Evolutionary conservation across 2,888 invertebrate genomes (phyloP).

Genomic region (Rhaphigaster nebulosa): DNA sequence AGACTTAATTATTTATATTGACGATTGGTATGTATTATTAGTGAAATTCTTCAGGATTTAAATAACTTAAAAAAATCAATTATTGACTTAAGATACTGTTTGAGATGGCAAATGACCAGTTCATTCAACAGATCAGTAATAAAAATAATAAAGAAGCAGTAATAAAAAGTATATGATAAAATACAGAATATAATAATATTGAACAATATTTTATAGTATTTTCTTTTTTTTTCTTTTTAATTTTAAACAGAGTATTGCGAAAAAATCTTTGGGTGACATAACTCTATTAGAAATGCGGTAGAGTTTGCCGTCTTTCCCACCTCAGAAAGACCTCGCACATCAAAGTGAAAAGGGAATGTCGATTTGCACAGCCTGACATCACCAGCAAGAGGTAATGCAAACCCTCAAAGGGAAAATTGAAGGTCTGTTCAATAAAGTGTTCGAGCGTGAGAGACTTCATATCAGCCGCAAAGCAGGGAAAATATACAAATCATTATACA

Average conservation of each 20-base stretch:
- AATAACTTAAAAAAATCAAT: too few relatives aligned
- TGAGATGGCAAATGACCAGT: too few relatives aligned
- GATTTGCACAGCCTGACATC: neutral
- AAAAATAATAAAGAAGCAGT: neutral
- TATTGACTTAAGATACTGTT: too few relatives aligned
- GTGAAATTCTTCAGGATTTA: too few relatives aligned
- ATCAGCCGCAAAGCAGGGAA: neutral
- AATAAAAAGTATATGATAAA: neutral
- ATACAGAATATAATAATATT: neutral
- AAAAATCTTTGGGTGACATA: neutral
- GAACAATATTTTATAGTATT: too few relatives aligned
- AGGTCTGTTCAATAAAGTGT: neutral
- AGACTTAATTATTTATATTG: too few relatives aligned
- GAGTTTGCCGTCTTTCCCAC: neutral
- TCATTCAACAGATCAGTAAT: too few relatives aligned
- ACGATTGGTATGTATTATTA: too few relatives aligned
- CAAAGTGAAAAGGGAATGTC: constrained; percentile 18
- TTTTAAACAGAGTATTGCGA: neutral
- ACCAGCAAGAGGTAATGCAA: neutral
- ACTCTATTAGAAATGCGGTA: neutral
- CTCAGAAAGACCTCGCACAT: neutral
- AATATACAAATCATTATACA: neutral
- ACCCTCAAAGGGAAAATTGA: constrained; percentile 22
- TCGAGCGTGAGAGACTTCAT: neutral
- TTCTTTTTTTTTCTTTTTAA: neutral